phyloP scores from a whole-genome alignment of 2,113 vertebrate species.

The Micromys minutus region DNA sequence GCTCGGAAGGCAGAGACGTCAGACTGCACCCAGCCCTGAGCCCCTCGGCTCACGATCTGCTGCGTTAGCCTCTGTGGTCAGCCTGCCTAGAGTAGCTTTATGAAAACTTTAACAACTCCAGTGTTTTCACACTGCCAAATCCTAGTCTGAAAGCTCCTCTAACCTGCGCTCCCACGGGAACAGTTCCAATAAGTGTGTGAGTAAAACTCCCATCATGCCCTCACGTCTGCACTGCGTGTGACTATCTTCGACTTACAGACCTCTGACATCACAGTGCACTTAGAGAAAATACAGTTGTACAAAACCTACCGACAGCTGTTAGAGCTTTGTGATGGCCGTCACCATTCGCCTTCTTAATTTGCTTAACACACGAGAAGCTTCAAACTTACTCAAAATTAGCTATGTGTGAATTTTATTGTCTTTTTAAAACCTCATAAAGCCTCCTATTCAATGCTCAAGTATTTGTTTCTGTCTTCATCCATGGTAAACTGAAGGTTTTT shows the following conservation, averaged over 20 bases:
- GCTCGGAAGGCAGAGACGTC: not conserved
- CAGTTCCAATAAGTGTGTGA: slow-evolving; percentile 32
- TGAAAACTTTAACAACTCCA: slow-evolving; percentile 15
- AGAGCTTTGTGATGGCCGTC: not conserved
- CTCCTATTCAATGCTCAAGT: not conserved
- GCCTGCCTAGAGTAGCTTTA: slow-evolving; percentile 22
- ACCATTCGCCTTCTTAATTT: not conserved
- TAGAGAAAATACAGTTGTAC: no score
- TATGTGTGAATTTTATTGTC: not conserved
- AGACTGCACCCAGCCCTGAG: not conserved
- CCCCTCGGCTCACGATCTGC: not conserved
- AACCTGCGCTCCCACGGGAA: slow-evolving; percentile 16
- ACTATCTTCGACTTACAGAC: not conserved
- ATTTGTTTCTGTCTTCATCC: not conserved
- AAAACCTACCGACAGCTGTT: not conserved
- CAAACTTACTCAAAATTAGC: not conserved
- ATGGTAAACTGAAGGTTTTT: not conserved
- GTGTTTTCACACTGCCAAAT: not conserved
- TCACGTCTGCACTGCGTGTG: not conserved
- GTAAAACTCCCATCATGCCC: slow-evolving; percentile 1
- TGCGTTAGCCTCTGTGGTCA: not conserved
- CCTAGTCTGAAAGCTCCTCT: slow-evolving; percentile 29
- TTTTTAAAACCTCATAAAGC: not conserved
- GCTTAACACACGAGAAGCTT: slow-evolving; percentile 14
- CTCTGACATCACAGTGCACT: not conserved